These are phyloP conservation scores for Prunella fulvescens DNA, from an alignment of 2,113 vertebrate genomes.

Conservation along the genomic window DNA sequence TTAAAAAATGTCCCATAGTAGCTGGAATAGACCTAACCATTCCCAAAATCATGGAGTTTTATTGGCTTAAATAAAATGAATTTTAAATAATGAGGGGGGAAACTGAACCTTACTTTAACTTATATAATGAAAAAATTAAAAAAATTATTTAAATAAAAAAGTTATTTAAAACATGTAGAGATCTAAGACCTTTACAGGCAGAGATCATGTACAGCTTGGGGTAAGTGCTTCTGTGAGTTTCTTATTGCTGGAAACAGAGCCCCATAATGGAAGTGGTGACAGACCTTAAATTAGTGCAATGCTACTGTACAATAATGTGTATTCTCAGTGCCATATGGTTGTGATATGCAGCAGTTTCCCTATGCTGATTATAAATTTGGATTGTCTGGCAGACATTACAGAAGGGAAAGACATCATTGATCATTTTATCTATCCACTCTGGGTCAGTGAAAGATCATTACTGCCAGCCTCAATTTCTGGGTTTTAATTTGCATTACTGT, in stretches of 20 bases:
- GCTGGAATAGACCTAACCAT: neutral
- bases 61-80: neutral
- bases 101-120: neutral
- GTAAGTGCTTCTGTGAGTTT: neutral
- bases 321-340: slow-evolving; percentile 53
- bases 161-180: neutral
- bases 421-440: slow-evolving; percentile 7
- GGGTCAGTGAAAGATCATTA: slow-evolving; percentile 3
- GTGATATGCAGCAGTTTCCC: slow-evolving; percentile 29
- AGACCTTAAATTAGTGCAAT: slow-evolving; percentile 51
- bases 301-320: slow-evolving; percentile 54
- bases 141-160: neutral
- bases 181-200: neutral
- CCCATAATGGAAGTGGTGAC: slow-evolving; percentile 46
- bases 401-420: slow-evolving; percentile 10
- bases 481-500: neutral
- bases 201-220: neutral
- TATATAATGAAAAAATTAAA: neutral
- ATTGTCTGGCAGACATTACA: slow-evolving; percentile 26
- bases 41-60: neutral
- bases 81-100: neutral
- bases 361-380: slow-evolving; percentile 35
- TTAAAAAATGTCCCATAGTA: neutral
- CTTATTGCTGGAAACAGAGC: slow-evolving; percentile 15
- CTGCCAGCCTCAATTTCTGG: neutral